phyloP scores from a whole-genome alignment of 2,888 invertebrate genomes.

The Strigamia maritima region DNA sequence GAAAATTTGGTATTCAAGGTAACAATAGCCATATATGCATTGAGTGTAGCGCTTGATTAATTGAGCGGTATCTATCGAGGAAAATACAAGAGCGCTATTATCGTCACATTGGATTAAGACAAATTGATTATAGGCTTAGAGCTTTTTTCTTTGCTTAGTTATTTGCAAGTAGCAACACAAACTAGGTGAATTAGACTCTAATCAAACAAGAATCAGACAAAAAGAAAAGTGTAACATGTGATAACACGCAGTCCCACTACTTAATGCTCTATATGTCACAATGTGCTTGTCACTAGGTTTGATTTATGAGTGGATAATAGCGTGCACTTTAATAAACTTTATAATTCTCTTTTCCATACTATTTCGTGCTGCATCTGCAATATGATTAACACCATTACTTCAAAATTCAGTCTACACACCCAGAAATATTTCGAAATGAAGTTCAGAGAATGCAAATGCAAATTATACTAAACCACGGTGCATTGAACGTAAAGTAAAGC shows the following conservation, averaged over 20 bases:
- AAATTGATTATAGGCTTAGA: neutral
- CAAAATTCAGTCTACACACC: neutral
- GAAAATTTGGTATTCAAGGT: neutral
- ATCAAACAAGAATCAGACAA: slow-evolving; percentile 17
- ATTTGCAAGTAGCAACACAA: neutral
- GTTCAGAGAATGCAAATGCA: slow-evolving; percentile 2
- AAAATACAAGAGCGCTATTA: neutral
- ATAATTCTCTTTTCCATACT: slow-evolving; percentile 1
- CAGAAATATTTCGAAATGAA: slow-evolving; percentile 8
- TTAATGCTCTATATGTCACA: slow-evolving; percentile 18
- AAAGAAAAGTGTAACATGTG: slow-evolving; percentile 30
- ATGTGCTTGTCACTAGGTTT: slow-evolving; percentile 26
- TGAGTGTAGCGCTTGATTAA: neutral
- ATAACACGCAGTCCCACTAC: slow-evolving; percentile 28
- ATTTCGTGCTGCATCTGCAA: slow-evolving; percentile 30
- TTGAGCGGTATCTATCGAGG: neutral
- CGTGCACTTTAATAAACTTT: slow-evolving; percentile 32
- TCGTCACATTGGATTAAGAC: neutral
- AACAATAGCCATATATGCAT: neutral
- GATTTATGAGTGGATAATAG: slow-evolving; percentile 30
- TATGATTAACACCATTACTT: slow-evolving; percentile 18
- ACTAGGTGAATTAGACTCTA: neutral
- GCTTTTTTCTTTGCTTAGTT: neutral
- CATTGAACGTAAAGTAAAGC: neutral
- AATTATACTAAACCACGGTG: neutral